Evolutionary conservation across 2,797 vertebrate species (phyloP), one percentile per base, ranked within the genome.

Genomic region (Australoheros facetus): DNA sequence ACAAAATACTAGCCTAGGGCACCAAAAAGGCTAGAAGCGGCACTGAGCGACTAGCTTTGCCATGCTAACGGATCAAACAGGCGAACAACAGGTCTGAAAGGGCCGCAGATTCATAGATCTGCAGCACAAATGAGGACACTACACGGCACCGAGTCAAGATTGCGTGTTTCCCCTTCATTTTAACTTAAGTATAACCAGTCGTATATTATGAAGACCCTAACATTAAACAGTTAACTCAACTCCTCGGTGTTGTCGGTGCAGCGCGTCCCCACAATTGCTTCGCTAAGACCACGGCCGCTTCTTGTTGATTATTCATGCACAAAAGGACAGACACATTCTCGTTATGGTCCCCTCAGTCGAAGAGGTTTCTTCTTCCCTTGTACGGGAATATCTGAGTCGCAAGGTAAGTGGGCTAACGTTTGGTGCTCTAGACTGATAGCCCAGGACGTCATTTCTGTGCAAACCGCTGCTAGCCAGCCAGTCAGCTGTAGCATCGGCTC

Each of bases 351-450:
- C 77, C 34, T 90, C 94, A 16, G 95, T 97, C 75, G 95, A 97
- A 86, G 97, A 97, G 69, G 96, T 98, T 75, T 96, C 98, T 45
- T 96, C 96, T 13, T 97, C 98, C 1, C 93, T 99, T 82, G 96
- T 99, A 58, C 94, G 97, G 77, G 98, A 99, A 88, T 99, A 97
- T 85, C 95, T 99, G 85, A 97, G 95, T 85, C 96, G 97, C 83
- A 99, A 98, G 97, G 98, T 98, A 92, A 83, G 85, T 86, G 7
- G 28, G n/a, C 28, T 13, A 26, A 53, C 4, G 39, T 10, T 11
- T 3, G 9, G 11, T 66, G 16, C 7, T 19, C 4, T 30, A 66
- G 16, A 2, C 62, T 28, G 64, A n/a, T 28, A 9, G 5, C 2
- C 16, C 42, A 30, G 48, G 23, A n/a, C 26, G 16, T 26, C 62